Conservation (phyloP, 2,797 vertebrate genomes). For the Amazona finschi region DNA sequence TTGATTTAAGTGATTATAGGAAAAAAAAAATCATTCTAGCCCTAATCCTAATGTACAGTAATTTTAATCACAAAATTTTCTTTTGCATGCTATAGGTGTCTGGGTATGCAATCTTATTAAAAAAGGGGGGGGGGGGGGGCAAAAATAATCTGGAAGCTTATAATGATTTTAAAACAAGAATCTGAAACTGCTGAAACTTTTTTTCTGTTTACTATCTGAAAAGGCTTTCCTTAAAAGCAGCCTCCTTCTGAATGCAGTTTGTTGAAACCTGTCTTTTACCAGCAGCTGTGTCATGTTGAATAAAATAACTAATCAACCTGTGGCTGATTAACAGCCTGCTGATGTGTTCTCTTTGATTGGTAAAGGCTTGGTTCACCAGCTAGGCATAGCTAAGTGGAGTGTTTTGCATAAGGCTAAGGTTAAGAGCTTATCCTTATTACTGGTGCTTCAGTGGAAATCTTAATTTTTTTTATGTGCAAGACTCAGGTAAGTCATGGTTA, state of each 20-base stretch:
- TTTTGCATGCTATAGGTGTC: not conserved
- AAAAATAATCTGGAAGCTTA: not conserved
- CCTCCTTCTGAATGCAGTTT: not conserved
- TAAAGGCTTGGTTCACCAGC: not conserved
- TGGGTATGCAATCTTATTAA: not conserved
- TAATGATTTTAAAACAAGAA: not conserved
- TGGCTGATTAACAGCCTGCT: not conserved
- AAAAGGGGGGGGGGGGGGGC: not conserved
- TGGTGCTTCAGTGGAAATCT: not conserved
- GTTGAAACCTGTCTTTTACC: not conserved
- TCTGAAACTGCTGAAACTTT: not conserved
- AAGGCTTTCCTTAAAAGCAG: not conserved
- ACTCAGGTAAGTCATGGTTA: not conserved
- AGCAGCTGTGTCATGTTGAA: not conserved
- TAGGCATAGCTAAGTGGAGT: not conserved
- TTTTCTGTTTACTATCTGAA: not conserved
- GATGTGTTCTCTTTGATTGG: not conserved
- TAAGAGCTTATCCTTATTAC: not conserved
- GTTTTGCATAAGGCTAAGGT: not conserved
- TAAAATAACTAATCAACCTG: not conserved
- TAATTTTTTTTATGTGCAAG: not conserved
- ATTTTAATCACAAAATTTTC: not conserved
- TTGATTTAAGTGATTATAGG: not conserved
- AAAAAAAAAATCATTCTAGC: not conserved
- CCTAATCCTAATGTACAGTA: not conserved